phyloP scores from a whole-genome alignment of 2,888 invertebrate genomes.

The Spodoptera littoralis region DNA sequence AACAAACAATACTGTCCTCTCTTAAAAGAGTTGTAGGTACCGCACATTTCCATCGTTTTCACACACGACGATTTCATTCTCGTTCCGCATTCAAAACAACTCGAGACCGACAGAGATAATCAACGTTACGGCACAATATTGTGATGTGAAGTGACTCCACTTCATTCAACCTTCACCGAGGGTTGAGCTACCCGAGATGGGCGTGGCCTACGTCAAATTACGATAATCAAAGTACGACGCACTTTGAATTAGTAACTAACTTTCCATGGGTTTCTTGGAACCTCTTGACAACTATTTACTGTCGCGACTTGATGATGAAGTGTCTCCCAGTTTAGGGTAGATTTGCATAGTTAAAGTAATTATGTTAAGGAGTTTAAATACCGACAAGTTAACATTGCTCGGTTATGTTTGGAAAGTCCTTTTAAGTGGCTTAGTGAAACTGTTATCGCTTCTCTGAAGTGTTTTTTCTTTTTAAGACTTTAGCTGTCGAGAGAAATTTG shows the following conservation, averaged over 20 bases:
- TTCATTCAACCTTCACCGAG: slow-evolving; percentile 44
- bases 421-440: background rate
- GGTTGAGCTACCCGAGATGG: slow-evolving; percentile 28
- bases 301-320: slow-evolving; percentile 47
- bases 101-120: slow-evolving; percentile 44
- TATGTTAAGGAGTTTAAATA: slow-evolving; percentile 39
- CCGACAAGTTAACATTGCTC: slow-evolving; percentile 24
- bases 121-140: slow-evolving; percentile 44
- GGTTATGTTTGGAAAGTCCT: slow-evolving; percentile 10
- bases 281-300: slow-evolving; percentile 55
- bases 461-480: no score
- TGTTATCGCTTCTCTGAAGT: background rate
- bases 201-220: slow-evolving; percentile 54
- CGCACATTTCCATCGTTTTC: slow-evolving; percentile 16
- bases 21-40: slow-evolving; percentile 24
- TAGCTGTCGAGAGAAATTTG: no score
- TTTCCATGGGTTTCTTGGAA: slow-evolving; percentile 40
- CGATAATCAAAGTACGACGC: slow-evolving; percentile 54
- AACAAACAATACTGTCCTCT: background rate
- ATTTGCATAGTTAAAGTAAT: slow-evolving; percentile 51
- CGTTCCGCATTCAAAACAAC: slow-evolving; percentile 35
- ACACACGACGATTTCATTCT: slow-evolving; percentile 24
- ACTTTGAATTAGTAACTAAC: slow-evolving; percentile 56
- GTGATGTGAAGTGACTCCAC: slow-evolving; percentile 48
- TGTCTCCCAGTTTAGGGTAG: slow-evolving; percentile 44